Evolutionary conservation across 2,113 vertebrate species (phyloP).

Genomic region (Athene cunicularia): DNA sequence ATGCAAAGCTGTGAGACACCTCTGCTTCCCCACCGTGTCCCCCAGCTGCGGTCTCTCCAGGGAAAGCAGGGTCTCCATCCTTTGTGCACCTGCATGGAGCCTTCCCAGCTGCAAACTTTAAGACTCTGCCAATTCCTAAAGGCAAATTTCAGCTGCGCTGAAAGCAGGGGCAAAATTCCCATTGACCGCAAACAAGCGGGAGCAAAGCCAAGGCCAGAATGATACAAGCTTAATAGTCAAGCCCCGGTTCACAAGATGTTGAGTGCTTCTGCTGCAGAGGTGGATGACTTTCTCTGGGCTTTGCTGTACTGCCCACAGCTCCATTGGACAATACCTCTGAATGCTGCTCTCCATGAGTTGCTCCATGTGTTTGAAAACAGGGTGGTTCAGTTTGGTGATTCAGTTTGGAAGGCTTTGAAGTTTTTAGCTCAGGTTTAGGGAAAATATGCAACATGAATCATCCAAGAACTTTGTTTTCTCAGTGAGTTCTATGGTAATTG

Average conservation of each 20-base stretch:
- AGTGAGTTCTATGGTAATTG: background rate
- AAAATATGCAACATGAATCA: constrained; percentile 20
- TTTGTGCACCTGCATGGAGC: background rate
- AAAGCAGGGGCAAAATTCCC: background rate
- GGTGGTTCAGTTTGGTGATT: background rate
- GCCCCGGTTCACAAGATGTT: background rate
- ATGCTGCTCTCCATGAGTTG: background rate
- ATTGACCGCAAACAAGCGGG: rapidly evolving
- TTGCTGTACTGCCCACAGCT: background rate
- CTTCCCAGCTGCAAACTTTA: background rate
- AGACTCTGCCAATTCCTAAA: background rate
- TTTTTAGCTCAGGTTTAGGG: constrained; percentile 25
- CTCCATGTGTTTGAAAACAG: background rate
- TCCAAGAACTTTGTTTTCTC: constrained; percentile 10
- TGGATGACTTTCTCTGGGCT: background rate
- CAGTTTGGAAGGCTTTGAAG: constrained; percentile 13
- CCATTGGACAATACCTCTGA: background rate
- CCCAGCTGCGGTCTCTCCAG: background rate
- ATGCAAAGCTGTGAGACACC: background rate
- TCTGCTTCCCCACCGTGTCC: background rate
- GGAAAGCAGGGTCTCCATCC: background rate
- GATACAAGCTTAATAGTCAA: background rate
- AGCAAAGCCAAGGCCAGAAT: background rate
- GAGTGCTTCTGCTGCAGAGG: background rate
- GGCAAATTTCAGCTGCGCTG: background rate